Conservation (phyloP, 1,140 invertebrate genomes). For the Drosophila tropicalis region DNA sequence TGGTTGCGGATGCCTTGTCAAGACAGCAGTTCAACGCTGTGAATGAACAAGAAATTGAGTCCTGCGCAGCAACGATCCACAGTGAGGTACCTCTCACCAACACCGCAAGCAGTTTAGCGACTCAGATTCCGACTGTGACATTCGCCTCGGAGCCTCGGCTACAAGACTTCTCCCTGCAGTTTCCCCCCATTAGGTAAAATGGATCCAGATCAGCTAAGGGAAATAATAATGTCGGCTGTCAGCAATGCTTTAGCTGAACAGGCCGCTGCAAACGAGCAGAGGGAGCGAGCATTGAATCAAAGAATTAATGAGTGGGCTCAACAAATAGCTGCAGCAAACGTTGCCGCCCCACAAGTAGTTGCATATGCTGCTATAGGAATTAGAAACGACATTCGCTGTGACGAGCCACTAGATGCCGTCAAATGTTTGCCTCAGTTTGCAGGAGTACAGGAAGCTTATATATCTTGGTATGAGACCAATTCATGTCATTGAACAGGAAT, state of each 20-base stretch:
- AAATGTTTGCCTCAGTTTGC: conserved; percentile 20
- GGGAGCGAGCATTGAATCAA: background rate
- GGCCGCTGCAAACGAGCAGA: background rate
- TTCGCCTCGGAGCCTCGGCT: too few relatives aligned
- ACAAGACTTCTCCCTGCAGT: too few relatives aligned
- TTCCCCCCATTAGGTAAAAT: background rate
- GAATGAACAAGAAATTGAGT: too few relatives aligned
- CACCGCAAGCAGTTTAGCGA: too few relatives aligned
- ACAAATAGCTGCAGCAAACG: background rate
- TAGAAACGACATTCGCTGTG: conserved; percentile 8
- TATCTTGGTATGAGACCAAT: too few relatives aligned
- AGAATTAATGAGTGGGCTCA: background rate
- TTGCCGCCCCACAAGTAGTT: background rate
- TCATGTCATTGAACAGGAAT: too few relatives aligned
- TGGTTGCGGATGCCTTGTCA: too few relatives aligned
- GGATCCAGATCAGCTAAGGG: background rate
- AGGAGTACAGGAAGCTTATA: conserved; percentile 4
- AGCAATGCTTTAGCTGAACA: conserved; percentile 2
- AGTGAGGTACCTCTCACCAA: conserved; percentile 12
- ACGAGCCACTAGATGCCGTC: conserved; percentile 26
- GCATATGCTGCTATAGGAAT: conserved; percentile 20
- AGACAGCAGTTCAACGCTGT: too few relatives aligned
- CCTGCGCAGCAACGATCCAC: too few relatives aligned
- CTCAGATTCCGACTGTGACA: too few relatives aligned
- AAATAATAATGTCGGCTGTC: background rate